These are phyloP conservation scores for Calliphora vicina DNA, from an alignment of 1,140 invertebrate species.

Conservation along the genomic window DNA sequence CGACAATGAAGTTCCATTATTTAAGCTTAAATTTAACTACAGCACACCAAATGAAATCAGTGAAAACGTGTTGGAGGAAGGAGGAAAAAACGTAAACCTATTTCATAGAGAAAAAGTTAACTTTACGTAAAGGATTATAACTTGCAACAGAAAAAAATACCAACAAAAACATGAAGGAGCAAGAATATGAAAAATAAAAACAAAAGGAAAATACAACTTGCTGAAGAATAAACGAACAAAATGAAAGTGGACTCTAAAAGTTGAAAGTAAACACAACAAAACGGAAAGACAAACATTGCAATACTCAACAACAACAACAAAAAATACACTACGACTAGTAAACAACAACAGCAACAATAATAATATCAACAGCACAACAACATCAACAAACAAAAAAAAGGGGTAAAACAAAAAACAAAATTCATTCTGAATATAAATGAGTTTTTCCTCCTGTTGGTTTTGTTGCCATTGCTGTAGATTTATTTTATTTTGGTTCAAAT, in stretches of 20 bases:
- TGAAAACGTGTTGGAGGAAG: too few species aligned
- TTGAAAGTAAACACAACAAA: conserved; percentile 8
- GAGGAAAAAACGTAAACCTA: too few species aligned
- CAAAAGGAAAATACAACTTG: background rate
- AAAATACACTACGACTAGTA: background rate
- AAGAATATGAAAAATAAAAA: background rate
- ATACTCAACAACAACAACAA: conserved; percentile 12
- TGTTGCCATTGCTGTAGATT: background rate
- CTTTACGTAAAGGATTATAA: background rate
- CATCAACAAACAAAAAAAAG: background rate
- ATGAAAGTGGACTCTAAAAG: conserved; percentile 9
- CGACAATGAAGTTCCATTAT: conserved; percentile 2
- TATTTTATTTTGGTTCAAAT: background rate
- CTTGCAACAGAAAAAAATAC: background rate
- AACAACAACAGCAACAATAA: background rate
- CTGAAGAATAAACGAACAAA: too few species aligned
- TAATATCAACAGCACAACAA: background rate
- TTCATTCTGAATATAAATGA: conserved; percentile 24
- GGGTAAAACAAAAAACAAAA: background rate
- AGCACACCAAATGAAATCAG: too few species aligned
- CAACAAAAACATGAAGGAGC: background rate
- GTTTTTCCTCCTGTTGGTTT: background rate
- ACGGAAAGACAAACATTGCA: conserved; percentile 18
- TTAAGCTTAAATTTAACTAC: background rate
- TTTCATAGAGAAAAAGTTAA: too few species aligned